A percentile compares a stretch with the other conserved stretches of the same genome.
Evolutionary conservation across 2,888 invertebrate genomes (phyloP).

Genomic region (Philopedon plagiatum): DNA sequence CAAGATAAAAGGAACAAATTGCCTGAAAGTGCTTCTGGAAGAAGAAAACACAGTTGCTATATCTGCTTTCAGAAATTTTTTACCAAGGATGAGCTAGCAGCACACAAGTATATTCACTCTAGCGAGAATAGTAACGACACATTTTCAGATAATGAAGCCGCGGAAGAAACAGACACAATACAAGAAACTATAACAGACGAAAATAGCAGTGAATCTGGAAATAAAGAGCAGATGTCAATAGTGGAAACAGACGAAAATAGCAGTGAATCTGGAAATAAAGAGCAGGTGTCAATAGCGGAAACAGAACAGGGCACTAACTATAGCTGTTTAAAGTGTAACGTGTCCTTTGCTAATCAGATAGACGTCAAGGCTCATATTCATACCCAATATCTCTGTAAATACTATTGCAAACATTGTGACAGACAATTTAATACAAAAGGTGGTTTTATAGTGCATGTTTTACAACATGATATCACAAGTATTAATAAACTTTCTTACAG

Average conservation of each 20-base stretch:
- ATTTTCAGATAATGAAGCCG: conserved; percentile 11
- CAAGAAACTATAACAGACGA: not conserved
- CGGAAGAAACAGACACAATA: conserved; percentile 10
- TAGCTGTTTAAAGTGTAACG: conserved; percentile 54
- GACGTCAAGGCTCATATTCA: conserved; percentile 52
- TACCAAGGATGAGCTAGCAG: conserved; percentile 36
- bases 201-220: not conserved
- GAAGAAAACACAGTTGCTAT: conserved; percentile 52
- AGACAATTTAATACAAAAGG: conserved; percentile 55
- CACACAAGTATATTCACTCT: conserved; percentile 46
- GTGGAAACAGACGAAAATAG: not conserved
- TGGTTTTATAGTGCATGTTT: conserved; percentile 56
- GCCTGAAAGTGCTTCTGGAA: not conserved
- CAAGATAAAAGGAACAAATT: conserved; percentile 34
- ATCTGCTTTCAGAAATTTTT: conserved; percentile 52
- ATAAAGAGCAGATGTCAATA: not conserved
- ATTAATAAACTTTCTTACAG: conserved; percentile 46
- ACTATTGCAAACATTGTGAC: conserved; percentile 52
- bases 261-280: not conserved
- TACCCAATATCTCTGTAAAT: conserved; percentile 52
- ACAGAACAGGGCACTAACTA: conserved; percentile 44
- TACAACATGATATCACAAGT: conserved; percentile 53
- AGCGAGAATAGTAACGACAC: conserved; percentile 38
- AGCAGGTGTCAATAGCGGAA: not conserved
- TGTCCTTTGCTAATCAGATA: conserved; percentile 50